These are phyloP conservation scores for Pseudochirops corinnae DNA, from an alignment of 2,797 vertebrate species.

Conservation along the genomic window DNA sequence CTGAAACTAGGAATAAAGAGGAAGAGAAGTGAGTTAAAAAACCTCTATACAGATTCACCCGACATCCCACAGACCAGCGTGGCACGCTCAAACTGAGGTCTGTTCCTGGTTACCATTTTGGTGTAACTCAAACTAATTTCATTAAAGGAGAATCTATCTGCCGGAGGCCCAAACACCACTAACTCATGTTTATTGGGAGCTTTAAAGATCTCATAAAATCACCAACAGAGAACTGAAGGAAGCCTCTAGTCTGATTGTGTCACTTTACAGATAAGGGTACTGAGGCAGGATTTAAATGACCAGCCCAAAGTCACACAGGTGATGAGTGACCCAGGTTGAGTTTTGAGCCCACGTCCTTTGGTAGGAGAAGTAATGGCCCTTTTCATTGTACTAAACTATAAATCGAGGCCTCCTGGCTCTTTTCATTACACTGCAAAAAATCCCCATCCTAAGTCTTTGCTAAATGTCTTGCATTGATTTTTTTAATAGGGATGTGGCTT, in stretches of 20 bases:
- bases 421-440: not conserved
- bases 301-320: not conserved
- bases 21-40: not conserved
- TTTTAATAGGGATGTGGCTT: not conserved
- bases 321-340: too few species aligned
- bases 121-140: not conserved
- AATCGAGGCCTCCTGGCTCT: not conserved
- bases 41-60: not conserved
- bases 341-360: not conserved
- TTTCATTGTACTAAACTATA: not conserved
- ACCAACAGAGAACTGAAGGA: not conserved
- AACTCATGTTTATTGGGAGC: not conserved
- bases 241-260: not conserved
- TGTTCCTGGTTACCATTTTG: not conserved
- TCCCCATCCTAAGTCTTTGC: not conserved
- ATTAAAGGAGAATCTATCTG: not conserved
- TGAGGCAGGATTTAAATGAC: not conserved
- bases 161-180: not conserved
- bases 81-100: not conserved
- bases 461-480: not conserved
- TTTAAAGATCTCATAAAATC: not conserved
- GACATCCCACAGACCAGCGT: not conserved
- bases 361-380: not conserved
- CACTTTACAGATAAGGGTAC: not conserved
- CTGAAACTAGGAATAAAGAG: constrained; percentile 83